Evolutionary conservation across 1,140 invertebrate genomes (phyloP).

Genomic region (Drosophila lacertosa): DNA sequence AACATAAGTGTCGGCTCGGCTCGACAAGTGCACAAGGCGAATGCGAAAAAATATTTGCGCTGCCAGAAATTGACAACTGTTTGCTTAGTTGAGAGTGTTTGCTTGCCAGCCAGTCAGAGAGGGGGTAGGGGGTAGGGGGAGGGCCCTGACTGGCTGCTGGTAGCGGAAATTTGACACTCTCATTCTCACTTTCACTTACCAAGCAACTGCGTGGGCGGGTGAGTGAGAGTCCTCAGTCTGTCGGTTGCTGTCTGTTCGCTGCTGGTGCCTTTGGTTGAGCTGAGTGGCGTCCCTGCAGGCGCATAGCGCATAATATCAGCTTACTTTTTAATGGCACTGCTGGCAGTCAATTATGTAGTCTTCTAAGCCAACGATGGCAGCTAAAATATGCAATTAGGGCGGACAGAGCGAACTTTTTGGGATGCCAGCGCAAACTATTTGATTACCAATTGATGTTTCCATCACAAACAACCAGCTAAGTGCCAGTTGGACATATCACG

Average conservation of each 20-base stretch:
- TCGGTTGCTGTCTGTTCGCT: neutral
- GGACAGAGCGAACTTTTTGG: conserved; percentile 7
- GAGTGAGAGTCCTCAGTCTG: neutral
- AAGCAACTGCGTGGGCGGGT: conserved; percentile 15
- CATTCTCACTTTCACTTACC: conserved; percentile 62
- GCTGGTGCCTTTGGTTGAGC: conserved; percentile 2
- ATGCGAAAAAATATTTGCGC: conserved; percentile 76
- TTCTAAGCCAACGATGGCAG: conserved; percentile 47
- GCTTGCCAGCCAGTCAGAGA: conserved; percentile 9
- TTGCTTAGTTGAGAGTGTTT: conserved; percentile 81
- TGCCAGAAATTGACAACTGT: conserved; percentile 80
- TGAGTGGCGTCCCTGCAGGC: conserved; percentile 29
- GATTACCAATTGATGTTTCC: conserved; percentile 70
- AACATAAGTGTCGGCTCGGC: conserved; percentile 63
- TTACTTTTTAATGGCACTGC: conserved; percentile 75
- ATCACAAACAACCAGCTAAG: conserved; percentile 31
- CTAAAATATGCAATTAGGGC: conserved; percentile 70
- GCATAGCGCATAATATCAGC: conserved; percentile 68
- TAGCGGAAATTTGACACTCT: conserved; percentile 81
- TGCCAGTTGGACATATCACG: conserved; percentile 7
- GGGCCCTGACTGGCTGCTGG: conserved; percentile 41
- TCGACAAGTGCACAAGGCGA: conserved; percentile 69
- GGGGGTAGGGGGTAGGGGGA: neutral
- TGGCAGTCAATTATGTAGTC: conserved; percentile 73
- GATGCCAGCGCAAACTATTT: conserved; percentile 54